Conservation (phyloP, 2,888 invertebrate genomes). For the Microctonus hyperodae region DNA sequence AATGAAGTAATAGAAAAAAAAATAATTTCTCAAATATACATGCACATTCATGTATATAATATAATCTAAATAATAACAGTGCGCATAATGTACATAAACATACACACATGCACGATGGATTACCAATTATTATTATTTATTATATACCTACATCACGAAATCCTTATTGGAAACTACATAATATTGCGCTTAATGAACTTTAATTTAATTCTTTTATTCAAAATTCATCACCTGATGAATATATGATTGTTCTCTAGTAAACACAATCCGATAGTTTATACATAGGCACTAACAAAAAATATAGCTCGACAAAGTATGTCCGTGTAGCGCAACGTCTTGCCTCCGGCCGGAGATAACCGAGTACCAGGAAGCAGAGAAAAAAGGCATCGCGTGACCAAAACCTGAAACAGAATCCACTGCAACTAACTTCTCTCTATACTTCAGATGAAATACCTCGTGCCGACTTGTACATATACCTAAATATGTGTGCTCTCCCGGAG, state of each 20-base stretch:
- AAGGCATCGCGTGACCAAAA: constrained; percentile 61
- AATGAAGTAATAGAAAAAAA: too few species aligned
- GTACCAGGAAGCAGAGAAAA: constrained; percentile 62
- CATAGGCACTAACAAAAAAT: constrained; percentile 27
- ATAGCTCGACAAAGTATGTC: constrained; percentile 32
- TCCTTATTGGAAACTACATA: not conserved
- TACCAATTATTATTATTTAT: too few species aligned
- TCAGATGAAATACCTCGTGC: constrained; percentile 28
- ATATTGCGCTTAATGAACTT: not conserved
- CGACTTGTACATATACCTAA: not conserved
- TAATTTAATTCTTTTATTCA: not conserved
- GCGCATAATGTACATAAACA: not conserved
- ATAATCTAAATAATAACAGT: too few species aligned
- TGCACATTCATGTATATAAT: too few species aligned
- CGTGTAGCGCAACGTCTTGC: constrained; percentile 43
- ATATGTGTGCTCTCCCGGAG: not conserved
- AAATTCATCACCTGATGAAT: not conserved
- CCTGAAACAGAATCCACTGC: constrained; percentile 57
- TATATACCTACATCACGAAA: not conserved
- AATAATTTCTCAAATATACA: too few species aligned
- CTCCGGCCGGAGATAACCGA: constrained; percentile 59
- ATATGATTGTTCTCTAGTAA: not conserved
- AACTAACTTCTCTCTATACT: constrained; percentile 45
- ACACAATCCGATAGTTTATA: constrained; percentile 9
- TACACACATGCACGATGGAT: too few species aligned